Evolutionary conservation across 2,888 invertebrate species (phyloP).

Genomic region (Eristalinus sepulchralis): DNA sequence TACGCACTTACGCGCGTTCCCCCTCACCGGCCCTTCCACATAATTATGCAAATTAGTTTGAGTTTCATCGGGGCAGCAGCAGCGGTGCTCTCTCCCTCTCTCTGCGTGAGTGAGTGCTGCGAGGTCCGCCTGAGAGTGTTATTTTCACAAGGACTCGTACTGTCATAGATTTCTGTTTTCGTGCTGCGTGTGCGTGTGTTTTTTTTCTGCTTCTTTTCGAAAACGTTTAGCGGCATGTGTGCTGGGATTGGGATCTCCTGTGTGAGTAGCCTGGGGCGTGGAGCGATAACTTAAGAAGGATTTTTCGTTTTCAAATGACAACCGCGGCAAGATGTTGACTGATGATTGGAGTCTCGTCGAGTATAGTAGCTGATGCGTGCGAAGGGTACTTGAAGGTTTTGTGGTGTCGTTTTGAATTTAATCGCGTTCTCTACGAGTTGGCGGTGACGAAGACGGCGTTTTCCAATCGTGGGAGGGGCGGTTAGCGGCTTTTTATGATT

Average conservation of each 20-base stretch:
- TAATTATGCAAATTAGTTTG: slow-evolving; percentile 71
- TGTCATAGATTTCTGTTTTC: not conserved
- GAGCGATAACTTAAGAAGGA: not conserved
- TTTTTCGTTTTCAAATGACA: not conserved
- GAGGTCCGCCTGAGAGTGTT: slow-evolving; percentile 2
- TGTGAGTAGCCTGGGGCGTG: slow-evolving; percentile 5
- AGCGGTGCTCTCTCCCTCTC: slow-evolving; percentile 28
- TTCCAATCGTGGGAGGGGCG: not conserved
- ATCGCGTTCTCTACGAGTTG: not conserved
- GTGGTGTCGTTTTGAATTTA: not conserved
- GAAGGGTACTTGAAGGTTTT: not conserved
- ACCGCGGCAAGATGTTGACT: not conserved
- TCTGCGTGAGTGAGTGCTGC: slow-evolving; percentile 34
- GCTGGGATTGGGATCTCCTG: not conserved
- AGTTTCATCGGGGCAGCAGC: slow-evolving; percentile 35
- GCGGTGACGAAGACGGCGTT: not conserved
- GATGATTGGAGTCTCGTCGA: not conserved
- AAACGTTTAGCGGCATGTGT: slow-evolving; percentile 15
- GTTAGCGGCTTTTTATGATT: not conserved
- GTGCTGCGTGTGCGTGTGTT: slow-evolving; percentile 13
- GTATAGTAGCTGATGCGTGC: not conserved
- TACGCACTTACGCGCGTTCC: slow-evolving; percentile 58
- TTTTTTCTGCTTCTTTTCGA: no score
- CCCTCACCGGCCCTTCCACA: slow-evolving; percentile 59
- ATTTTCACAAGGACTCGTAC: not conserved